Evolutionary conservation across 2,888 invertebrate species (phyloP), one percentile per base, ranked within the genome.

Genomic region (Sympetrum striolatum): DNA sequence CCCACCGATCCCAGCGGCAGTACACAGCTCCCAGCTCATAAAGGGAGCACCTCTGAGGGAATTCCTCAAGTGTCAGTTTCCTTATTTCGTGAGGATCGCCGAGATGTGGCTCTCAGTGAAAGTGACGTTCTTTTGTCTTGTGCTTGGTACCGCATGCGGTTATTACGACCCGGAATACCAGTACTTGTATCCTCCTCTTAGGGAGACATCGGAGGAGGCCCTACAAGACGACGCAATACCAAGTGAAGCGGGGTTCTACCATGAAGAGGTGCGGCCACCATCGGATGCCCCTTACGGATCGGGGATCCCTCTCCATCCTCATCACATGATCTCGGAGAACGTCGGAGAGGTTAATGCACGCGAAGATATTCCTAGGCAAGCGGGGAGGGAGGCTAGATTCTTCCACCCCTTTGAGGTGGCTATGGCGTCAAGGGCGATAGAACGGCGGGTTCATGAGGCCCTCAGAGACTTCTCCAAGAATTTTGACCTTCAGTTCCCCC

Each of bases 401-500:
- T 60, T 86, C 86, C 60, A 60, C 37, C 58, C 60, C 31, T 86
- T 86, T 25, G 60, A 86, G 4, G 37, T 60, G 22, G 86, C 58
- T 58, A 15, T 37, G 10, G 60, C 58, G 22, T 60, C 31, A 37
- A 86, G 60, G 35, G 86, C 35, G 18, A 37, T 60, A 64, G 58
- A 60, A 14, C 18, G 86, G 12, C 37, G 60, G 35, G 60, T 86
- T 14, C 86, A 86, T 64, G 86, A 86, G 18, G 86, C 86, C n/a
- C 35, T 86, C 37, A 35, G 86, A 60, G 58, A 86, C 58, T 60
- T 86, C 35, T 60, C 86, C 12, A 60, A 86, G 22, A 58, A 60
- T 8, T 86, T 86, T 86, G 86, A 86, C 86, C 86, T 86, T 86
- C 86, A 86, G n/a, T 86, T 86, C 86, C 39, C 60, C 58, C 58